A percentile compares a stretch with the other conserved stretches of the same genome.
These are phyloP conservation scores for Poeciliopsis gracilis DNA, from an alignment of 2,797 vertebrate genomes.

Conservation along the genomic window DNA sequence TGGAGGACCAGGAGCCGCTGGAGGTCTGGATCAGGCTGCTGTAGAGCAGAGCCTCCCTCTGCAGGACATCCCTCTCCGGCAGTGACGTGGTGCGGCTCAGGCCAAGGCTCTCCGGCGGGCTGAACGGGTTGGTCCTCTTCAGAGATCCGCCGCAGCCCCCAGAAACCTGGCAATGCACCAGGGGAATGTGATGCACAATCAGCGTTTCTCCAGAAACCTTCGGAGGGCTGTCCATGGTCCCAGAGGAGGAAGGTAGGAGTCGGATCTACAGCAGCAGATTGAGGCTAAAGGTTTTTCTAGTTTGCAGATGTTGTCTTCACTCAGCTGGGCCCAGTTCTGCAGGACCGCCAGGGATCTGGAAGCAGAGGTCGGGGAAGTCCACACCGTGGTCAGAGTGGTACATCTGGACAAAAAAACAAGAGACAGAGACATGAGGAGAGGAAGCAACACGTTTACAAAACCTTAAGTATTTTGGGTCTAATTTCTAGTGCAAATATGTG, in stretches of 20 bases:
- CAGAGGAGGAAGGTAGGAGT: neutral
- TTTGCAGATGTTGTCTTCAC: slow-evolving; percentile 52
- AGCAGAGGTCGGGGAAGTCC: slow-evolving; percentile 61
- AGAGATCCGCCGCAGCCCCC: slow-evolving; percentile 79
- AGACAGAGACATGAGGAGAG: slow-evolving; percentile 2
- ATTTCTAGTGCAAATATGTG: no score
- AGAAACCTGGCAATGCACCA: slow-evolving; percentile 95
- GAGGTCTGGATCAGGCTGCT: slow-evolving; percentile 86
- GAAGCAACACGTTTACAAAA: neutral
- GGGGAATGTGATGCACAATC: slow-evolving; percentile 97
- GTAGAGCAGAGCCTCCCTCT: slow-evolving; percentile 89
- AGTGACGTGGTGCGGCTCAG: slow-evolving; percentile 85
- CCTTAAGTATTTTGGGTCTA: no score
- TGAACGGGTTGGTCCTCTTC: slow-evolving; percentile 87
- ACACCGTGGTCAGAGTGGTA: slow-evolving; percentile 63
- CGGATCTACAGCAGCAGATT: slow-evolving; percentile 1
- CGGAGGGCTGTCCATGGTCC: slow-evolving; percentile 91
- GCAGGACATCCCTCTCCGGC: slow-evolving; percentile 89
- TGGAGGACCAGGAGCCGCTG: slow-evolving; percentile 63
- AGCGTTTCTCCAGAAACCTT: slow-evolving; percentile 94
- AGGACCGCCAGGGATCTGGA: slow-evolving; percentile 63
- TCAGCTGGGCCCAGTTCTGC: slow-evolving; percentile 43
- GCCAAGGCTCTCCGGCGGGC: slow-evolving; percentile 86
- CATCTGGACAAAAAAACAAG: slow-evolving; percentile 70
- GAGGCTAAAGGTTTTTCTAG: neutral